Conservation (phyloP, 1,140 invertebrate genomes). For the Sesamia nonagrioides region DNA sequence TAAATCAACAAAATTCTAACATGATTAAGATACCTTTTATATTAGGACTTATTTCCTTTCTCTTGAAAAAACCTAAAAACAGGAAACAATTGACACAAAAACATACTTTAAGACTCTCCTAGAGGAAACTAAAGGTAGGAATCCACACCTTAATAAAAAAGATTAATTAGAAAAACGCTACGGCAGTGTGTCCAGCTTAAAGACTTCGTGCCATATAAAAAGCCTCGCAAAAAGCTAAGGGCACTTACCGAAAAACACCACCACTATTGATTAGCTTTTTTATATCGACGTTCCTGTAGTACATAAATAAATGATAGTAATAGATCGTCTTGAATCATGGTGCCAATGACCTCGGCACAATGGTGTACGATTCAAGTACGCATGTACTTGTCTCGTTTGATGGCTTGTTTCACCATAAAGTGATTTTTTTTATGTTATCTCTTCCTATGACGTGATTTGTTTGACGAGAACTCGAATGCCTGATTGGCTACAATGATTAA, state of each 20-base stretch:
- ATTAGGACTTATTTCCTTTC: too few species aligned
- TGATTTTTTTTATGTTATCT: slow-evolving; percentile 30
- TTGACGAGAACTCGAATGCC: background rate
- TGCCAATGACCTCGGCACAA: slow-evolving; percentile 49
- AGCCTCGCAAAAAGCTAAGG: slow-evolving; percentile 63
- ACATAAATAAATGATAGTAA: slow-evolving; percentile 51
- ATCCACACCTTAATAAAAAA: too few species aligned
- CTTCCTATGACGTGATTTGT: background rate
- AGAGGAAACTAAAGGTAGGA: too few species aligned
- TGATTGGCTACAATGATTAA: background rate
- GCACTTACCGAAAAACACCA: slow-evolving; percentile 62
- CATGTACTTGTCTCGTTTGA: slow-evolving; percentile 9
- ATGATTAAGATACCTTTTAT: too few species aligned
- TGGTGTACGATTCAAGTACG: slow-evolving; percentile 19
- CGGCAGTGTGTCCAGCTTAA: slow-evolving; percentile 56
- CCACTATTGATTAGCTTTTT: slow-evolving; percentile 63
- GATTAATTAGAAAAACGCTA: slow-evolving; percentile 10
- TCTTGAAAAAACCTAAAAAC: too few species aligned
- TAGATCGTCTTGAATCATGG: slow-evolving; percentile 48
- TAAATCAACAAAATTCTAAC: too few species aligned
- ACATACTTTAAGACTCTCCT: background rate
- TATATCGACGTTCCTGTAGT: slow-evolving; percentile 6
- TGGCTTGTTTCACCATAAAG: slow-evolving; percentile 20
- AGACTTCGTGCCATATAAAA: slow-evolving; percentile 56
- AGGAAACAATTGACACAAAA: background rate